Conservation (phyloP, 2,113 vertebrate genomes). For the Percopsis transmontana region DNA sequence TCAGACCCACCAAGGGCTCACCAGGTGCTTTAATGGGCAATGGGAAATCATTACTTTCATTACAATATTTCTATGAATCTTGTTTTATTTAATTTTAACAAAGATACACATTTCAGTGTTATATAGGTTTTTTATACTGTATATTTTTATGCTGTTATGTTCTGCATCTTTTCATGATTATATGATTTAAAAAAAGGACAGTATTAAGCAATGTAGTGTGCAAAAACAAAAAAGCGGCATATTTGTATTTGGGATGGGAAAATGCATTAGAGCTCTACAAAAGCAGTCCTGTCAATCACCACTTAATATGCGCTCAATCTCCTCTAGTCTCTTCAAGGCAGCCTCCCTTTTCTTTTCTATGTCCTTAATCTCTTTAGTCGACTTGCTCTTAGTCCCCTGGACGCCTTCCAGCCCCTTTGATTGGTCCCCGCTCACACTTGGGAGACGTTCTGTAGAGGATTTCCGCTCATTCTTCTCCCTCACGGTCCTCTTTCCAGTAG, state of each 20-base stretch:
- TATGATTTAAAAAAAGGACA: too few relatives aligned
- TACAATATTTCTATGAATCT: background rate
- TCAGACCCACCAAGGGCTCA: background rate
- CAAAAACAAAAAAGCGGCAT: too few relatives aligned
- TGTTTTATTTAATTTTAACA: background rate
- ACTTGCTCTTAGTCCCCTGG: conserved; percentile 83
- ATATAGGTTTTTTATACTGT: too few relatives aligned
- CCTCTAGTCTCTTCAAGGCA: conserved; percentile 96
- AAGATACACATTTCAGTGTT: background rate
- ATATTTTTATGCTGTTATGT: too few relatives aligned
- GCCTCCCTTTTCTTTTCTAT: conserved; percentile 96
- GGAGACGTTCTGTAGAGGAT: conserved; percentile 62
- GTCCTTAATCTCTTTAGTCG: conserved; percentile 91
- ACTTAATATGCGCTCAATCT: conserved; percentile 97
- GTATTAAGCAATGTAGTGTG: too few relatives aligned
- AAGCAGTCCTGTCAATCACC: conserved; percentile 84
- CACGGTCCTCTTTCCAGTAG: conserved; percentile 64
- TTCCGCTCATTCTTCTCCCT: conserved; percentile 79
- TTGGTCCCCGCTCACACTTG: conserved; percentile 60
- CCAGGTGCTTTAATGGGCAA: background rate
- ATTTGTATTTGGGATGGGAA: conserved; percentile 18
- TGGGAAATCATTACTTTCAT: background rate
- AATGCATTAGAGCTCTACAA: conserved; percentile 51
- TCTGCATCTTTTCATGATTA: too few relatives aligned
- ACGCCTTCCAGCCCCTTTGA: conserved; percentile 75